Base-by-base conservation (phyloP, 2,888 invertebrate genomes). In the Dermolepida albohirtum region DNA sequence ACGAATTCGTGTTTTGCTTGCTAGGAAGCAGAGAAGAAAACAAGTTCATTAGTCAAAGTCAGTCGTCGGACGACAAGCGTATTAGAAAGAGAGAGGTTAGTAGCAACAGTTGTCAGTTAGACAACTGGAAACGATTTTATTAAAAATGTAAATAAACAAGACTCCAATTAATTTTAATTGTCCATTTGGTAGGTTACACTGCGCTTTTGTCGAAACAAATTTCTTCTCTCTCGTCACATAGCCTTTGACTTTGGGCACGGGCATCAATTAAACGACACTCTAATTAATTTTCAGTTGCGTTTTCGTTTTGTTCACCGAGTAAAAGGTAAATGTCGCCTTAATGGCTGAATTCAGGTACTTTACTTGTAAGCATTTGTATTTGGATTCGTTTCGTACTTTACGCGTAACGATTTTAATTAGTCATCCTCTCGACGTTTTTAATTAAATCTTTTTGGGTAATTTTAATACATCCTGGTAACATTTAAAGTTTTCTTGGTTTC, bases 81-180 rank as follows among this genome's bases (percentile, higher is more conserved):
- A 54, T 54, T 54, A 54, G 54, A 54, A 11, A 54, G 39, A 54
- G 40, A 51, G 34, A 65, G 43, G 5, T 12, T 34, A 34, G 34
- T 34, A 65, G 64, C 64, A 65, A 65, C 64, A 65, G 64, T 65
- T 65, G 64, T 65, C 51, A 47, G 67, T 64, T 68, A 50, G 51
- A 40, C 54, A 52, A 67, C 67, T 43, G 41, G 57, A 67, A 68
- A 65, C 52, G 66, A 69, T 70, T 70, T 67, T 67, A 65, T 63
- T 70, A 64, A 73, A 71, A 72, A 66, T 67, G 71, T 71, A 72
- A 74, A 72, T 71, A 75, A 76, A 73, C 73, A 74, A 68, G 73
- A 69, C 68, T 73, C 71, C 74, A 76, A 76, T 76, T 74, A 75
- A 74, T 75, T 75, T 75, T 75, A 76, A 75, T 75, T 75, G 73